These are phyloP conservation scores for Silurus meridionalis DNA, from an alignment of 2,113 vertebrate genomes.

Conservation along the genomic window DNA sequence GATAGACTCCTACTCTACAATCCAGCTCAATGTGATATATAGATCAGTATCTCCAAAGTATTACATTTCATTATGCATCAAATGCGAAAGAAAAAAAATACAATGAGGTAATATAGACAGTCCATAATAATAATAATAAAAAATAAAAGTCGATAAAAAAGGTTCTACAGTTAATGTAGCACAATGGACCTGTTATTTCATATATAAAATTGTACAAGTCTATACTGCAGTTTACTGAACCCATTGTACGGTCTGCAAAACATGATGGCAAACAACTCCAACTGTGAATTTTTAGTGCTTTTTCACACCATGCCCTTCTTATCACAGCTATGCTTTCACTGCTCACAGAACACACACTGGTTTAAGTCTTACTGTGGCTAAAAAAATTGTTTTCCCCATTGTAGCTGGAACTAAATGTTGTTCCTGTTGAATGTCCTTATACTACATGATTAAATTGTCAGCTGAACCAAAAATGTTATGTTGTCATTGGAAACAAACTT, in stretches of 20 bases:
- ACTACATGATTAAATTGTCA: not conserved
- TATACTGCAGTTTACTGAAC: not conserved
- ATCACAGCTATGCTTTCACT: not conserved
- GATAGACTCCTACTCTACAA: not conserved
- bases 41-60: not conserved
- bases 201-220: not conserved
- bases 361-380: not conserved
- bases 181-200: not conserved
- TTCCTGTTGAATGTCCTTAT: not conserved
- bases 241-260: not conserved
- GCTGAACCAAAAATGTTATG: not conserved
- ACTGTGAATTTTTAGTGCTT: not conserved
- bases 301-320: not conserved
- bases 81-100: not conserved
- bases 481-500: not conserved
- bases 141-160: not conserved
- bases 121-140: not conserved
- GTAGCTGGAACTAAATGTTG: not conserved
- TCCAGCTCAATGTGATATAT: not conserved
- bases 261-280: constrained; percentile 1
- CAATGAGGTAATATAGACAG: not conserved
- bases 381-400: not conserved
- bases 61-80: not conserved
- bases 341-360: not conserved
- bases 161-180: not conserved